Base-by-base conservation (phyloP, 2,888 invertebrate genomes). In the Lithophane ornitopus region DNA sequence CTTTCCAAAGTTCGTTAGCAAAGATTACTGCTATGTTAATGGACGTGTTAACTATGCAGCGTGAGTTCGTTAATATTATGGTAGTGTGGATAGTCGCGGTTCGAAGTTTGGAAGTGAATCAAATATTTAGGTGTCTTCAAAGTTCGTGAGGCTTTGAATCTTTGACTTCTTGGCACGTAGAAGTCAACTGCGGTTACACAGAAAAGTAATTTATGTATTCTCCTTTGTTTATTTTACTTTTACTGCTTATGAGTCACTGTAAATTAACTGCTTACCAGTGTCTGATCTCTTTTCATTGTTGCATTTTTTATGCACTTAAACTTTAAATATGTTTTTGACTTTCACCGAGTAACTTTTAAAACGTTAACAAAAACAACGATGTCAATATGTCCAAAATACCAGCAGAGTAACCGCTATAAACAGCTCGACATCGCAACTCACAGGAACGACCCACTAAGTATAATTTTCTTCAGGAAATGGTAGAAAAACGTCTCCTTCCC, bases 391-490 rank as follows among this genome's bases (percentile, higher is more conserved):
- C 52, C 46, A 39, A 63, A 73, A 71, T 71, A 68, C 66, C 61
- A 74, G 52, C 62, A 58, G 2, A 63, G 62, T 26, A 62, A 81
- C 76, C 81, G 69, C 59, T 14, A 59, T 26, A 62, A 81, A 76
- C 81, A 70, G 62, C 19, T 59, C 54, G 61, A 54, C 76, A 69
- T 76, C 76, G 58, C 81, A 81, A 54, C 72, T 78, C 74, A 59
- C 52, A 61, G 70, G 67, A 79, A 77, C 56, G 80, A 78, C 72
- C 67, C 68, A 76, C 74, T 87, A 88, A 81, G 80, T 81, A 85
- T 80, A 83, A 87, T 82, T 87, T 85, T 81, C 65, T 81, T 68
- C 67, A 72, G 69, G 80, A 85, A 88, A 85, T 67, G 76, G 68
- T 61, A 73, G 76, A 84, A 86, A 87, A 87, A 87, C 80, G 70